phyloP scores from a whole-genome alignment of 2,888 invertebrate species.

The Andricus curvator region DNA sequence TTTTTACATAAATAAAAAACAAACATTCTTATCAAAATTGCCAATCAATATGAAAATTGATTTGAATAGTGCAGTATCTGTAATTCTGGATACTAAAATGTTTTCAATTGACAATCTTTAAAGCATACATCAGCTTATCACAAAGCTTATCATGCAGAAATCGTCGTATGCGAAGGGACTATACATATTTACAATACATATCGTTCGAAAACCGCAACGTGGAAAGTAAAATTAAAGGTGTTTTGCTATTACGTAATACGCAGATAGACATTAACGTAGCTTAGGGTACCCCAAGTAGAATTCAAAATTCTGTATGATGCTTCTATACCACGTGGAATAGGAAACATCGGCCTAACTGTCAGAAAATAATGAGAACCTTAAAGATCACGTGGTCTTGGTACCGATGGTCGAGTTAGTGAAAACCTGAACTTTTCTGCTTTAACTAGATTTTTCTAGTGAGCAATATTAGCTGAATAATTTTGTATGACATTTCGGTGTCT shows the following conservation, averaged over 20 bases:
- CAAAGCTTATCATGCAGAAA: not conserved
- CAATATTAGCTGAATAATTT: not conserved
- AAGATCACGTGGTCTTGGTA: not conserved
- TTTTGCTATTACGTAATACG: not conserved
- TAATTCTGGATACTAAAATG: not conserved
- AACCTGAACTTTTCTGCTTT: not conserved
- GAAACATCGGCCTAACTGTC: not conserved
- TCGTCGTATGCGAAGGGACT: not conserved
- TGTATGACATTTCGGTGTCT: not conserved
- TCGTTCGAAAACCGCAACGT: not conserved
- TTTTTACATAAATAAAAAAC: not conserved
- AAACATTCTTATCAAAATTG: not conserved
- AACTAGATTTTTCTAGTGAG: not conserved
- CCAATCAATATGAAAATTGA: too few relatives aligned
- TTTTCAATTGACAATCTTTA: not conserved
- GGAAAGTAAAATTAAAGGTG: not conserved
- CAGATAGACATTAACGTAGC: not conserved
- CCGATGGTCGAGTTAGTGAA: not conserved
- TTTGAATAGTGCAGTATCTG: not conserved
- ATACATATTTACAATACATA: not conserved
- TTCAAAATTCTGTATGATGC: not conserved
- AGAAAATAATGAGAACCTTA: not conserved
- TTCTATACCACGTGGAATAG: not conserved
- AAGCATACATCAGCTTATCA: not conserved
- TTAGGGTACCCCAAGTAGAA: not conserved